phyloP scores from a whole-genome alignment of 2,113 vertebrate genomes.

The Cepphus grylle region DNA sequence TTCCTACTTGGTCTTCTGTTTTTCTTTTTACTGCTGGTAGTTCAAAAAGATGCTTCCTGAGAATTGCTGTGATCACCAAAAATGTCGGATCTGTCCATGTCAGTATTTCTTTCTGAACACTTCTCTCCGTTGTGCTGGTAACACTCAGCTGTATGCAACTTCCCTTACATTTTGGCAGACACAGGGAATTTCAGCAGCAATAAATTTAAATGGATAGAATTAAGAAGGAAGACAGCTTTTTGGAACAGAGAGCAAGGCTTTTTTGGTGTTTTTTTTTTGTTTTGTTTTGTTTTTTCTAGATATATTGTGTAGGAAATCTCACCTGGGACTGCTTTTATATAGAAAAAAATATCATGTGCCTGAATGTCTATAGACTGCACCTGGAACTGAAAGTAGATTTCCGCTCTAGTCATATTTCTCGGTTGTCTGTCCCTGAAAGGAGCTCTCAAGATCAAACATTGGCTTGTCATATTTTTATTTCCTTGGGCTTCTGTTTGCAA shows the following conservation, averaged over 20 bases:
- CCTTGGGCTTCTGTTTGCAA: neutral
- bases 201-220: constrained; percentile 54
- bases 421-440: neutral
- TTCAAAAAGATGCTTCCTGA: neutral
- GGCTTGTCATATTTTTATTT: neutral
- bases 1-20: neutral
- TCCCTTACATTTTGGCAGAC: constrained; percentile 53
- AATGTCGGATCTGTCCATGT: neutral
- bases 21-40: neutral
- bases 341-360: neutral
- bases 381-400: neutral
- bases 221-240: constrained; percentile 42
- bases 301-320: neutral
- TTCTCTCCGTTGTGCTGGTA: neutral
- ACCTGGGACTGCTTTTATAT: constrained; percentile 20
- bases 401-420: neutral
- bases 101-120: neutral
- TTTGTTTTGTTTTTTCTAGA: neutral
- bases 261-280: neutral
- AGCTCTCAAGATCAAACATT: neutral
- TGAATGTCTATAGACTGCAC: neutral
- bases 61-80: neutral
- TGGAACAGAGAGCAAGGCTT: constrained; percentile 19
- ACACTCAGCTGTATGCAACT: neutral
- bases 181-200: constrained; percentile 36